Percentiles rank a stretch among this genome's conserved stretches.
These are phyloP conservation scores for Acronicta aceris DNA, from an alignment of 2,888 invertebrate genomes.

Conservation along the genomic window DNA sequence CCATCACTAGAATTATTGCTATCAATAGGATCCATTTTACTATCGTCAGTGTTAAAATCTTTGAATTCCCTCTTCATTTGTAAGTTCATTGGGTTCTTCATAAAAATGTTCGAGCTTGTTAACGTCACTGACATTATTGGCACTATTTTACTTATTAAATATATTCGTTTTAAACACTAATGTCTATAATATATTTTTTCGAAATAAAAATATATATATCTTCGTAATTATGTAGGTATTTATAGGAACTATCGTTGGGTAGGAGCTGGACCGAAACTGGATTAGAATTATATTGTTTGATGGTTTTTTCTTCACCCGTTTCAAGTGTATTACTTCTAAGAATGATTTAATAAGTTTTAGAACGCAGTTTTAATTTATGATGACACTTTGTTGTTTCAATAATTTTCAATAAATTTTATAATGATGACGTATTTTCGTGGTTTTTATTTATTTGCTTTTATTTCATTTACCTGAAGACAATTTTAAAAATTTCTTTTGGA, in stretches of 20 bases:
- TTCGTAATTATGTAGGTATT: constrained; percentile 87
- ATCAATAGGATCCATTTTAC: constrained; percentile 77
- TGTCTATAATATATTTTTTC: constrained; percentile 72
- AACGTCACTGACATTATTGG: constrained; percentile 83
- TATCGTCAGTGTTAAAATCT: constrained; percentile 75
- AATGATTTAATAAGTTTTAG: too few relatives aligned
- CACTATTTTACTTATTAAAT: constrained; percentile 75
- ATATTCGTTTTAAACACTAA: constrained; percentile 70
- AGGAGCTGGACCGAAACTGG: constrained; percentile 81
- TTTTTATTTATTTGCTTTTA: neutral
- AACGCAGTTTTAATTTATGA: too few relatives aligned
- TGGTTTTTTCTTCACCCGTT: constrained; percentile 65
- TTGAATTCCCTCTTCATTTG: constrained; percentile 85
- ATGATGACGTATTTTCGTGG: too few relatives aligned
- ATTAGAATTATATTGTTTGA: constrained; percentile 1
- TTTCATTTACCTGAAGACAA: too few relatives aligned
- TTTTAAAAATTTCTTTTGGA: too few relatives aligned
- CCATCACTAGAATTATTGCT: constrained; percentile 81
- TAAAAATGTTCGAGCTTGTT: constrained; percentile 78
- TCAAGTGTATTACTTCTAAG: constrained; percentile 14
- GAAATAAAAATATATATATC: constrained; percentile 86
- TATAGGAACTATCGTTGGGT: constrained; percentile 90
- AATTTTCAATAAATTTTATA: too few relatives aligned
- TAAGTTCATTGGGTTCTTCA: constrained; percentile 81
- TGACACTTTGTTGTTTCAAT: too few relatives aligned